These are phyloP conservation scores for Saccostrea cuccullata DNA, from an alignment of 1,140 invertebrate species.

Conservation along the genomic window DNA sequence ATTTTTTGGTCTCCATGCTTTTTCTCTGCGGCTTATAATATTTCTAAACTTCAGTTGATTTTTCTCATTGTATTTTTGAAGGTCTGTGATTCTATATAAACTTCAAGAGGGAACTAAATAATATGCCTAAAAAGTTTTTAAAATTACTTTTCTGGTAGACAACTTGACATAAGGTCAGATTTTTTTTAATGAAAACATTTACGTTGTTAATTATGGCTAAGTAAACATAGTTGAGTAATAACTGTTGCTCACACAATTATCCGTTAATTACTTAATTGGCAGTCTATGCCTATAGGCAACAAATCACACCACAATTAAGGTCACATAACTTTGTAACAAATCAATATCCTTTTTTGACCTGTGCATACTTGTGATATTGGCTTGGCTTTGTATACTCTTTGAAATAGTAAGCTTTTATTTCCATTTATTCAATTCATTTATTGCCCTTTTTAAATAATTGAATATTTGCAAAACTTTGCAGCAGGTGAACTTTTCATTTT, in stretches of 20 bases:
- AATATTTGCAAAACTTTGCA: background rate
- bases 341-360: background rate
- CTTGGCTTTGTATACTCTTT: background rate
- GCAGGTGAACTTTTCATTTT: background rate
- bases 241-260: background rate
- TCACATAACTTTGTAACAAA: background rate
- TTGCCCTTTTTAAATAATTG: background rate
- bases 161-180: no score
- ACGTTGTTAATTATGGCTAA: no score
- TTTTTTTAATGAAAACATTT: no score
- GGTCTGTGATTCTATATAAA: no score
- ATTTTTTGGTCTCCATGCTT: background rate
- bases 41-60: no score
- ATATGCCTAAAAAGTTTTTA: no score
- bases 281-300: background rate
- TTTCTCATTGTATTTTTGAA: no score
- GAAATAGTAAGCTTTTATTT: background rate
- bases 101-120: no score
- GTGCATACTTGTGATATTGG: background rate
- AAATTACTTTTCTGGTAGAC: no score
- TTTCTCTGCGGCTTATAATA: no score
- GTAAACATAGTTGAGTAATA: no score
- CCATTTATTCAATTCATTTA: background rate
- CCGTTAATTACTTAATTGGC: conserved; percentile 18
- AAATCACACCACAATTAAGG: conserved; percentile 5